Evolutionary conservation across 2,888 invertebrate species (phyloP).

Genomic region (Rhodophaea formosa): DNA sequence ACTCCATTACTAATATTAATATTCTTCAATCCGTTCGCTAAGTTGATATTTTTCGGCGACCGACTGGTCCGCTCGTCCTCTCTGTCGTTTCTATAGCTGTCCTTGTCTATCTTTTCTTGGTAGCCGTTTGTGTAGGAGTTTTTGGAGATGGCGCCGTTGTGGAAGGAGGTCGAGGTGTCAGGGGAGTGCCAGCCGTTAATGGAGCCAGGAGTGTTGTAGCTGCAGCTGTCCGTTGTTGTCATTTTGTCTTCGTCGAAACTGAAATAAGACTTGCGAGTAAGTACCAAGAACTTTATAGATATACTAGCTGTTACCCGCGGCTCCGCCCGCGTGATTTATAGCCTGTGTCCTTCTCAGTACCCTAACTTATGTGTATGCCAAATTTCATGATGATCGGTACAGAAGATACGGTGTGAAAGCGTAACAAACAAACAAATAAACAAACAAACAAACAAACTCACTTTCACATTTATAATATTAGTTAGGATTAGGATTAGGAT

Average conservation of each 20-base stretch:
- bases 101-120: slow-evolving; percentile 53
- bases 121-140: slow-evolving; percentile 69
- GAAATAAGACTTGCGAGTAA: slow-evolving; percentile 26
- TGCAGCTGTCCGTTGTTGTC: slow-evolving; percentile 82
- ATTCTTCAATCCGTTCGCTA: slow-evolving; percentile 69
- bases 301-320: no score
- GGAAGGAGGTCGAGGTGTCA: slow-evolving; percentile 61
- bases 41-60: slow-evolving; percentile 70
- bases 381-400: no score
- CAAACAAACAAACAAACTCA: no score
- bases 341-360: no score
- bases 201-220: slow-evolving; percentile 76
- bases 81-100: slow-evolving; percentile 46
- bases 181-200: slow-evolving; percentile 82
- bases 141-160: slow-evolving; percentile 73
- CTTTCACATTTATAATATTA: no score
- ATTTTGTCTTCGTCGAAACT: slow-evolving; percentile 81
- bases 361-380: no score
- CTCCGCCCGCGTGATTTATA: no score
- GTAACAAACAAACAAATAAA: no score
- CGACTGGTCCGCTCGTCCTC: slow-evolving; percentile 52
- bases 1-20: slow-evolving; percentile 71
- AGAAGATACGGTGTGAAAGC: no score
- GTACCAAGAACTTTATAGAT: no score
- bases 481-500: no score